phyloP scores from a whole-genome alignment of 2,888 invertebrate genomes.

The Timema podura region DNA sequence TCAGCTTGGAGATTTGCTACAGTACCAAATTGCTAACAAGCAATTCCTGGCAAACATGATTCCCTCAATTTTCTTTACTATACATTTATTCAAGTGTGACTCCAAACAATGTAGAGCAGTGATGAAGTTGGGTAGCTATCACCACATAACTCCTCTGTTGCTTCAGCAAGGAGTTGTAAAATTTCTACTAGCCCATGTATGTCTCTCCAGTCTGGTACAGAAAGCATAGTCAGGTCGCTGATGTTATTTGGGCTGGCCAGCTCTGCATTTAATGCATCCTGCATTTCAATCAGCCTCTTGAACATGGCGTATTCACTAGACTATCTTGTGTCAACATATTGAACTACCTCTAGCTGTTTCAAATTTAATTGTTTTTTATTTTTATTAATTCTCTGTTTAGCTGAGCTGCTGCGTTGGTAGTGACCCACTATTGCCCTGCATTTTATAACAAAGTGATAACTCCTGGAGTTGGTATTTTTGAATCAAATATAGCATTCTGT shows the following conservation, averaged over 20 bases:
- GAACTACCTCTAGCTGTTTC: constrained; percentile 1
- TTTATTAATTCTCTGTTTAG: neutral
- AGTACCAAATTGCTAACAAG: neutral
- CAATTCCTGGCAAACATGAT: neutral
- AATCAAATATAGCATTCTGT: neutral
- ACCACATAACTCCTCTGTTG: neutral
- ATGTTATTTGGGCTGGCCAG: neutral
- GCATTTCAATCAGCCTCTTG: constrained; percentile 12
- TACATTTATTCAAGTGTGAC: neutral
- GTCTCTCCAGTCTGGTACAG: constrained; percentile 6
- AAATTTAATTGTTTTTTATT: constrained; percentile 3
- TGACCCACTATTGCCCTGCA: constrained; percentile 16
- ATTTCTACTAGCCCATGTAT: constrained; percentile 2
- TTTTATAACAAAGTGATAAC: neutral
- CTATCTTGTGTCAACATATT: constrained; percentile 15
- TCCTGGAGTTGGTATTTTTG: constrained; percentile 1
- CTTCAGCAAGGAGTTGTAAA: neutral
- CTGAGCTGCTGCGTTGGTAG: constrained; percentile 15
- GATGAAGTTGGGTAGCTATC: constrained; percentile 4
- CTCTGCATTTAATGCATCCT: constrained; percentile 8
- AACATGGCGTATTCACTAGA: constrained; percentile 6
- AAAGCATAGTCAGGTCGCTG: neutral
- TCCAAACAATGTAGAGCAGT: constrained; percentile 5
- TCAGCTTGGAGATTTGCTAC: neutral
- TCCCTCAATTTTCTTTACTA: neutral